These are phyloP conservation scores for Syrmaticus mikado DNA, from an alignment of 2,113 vertebrate species.

Conservation along the genomic window DNA sequence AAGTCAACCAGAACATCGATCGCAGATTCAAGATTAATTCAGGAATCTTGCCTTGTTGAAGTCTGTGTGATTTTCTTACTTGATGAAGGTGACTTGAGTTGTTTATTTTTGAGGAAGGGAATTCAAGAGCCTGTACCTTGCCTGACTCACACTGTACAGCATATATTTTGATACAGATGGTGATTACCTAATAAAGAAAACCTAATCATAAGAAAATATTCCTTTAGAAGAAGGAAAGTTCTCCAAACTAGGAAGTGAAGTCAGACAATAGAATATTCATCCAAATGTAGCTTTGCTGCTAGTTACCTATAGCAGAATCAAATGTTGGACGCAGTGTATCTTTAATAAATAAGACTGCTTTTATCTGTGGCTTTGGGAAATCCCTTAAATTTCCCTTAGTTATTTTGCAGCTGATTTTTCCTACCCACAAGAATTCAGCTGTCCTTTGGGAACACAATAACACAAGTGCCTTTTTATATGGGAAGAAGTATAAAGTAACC, in stretches of 20 bases:
- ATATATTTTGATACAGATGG: background rate
- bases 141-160: background rate
- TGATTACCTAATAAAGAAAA: background rate
- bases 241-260: background rate
- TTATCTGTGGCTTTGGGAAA: background rate
- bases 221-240: background rate
- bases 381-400: background rate
- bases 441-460: background rate
- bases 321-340: background rate
- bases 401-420: constrained; percentile 41
- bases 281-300: background rate
- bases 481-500: background rate
- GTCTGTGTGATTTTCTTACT: accelerated
- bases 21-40: background rate
- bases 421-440: background rate
- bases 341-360: background rate
- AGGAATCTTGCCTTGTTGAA: background rate
- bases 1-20: background rate
- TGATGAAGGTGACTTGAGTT: accelerated
- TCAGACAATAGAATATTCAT: background rate
- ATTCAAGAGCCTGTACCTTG: background rate
- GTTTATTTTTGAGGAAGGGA: background rate
- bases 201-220: background rate
- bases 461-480: constrained; percentile 2
- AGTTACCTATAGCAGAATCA: background rate